These are phyloP conservation scores for Scomber scombrus DNA, from an alignment of 2,113 vertebrate genomes.

Conservation along the genomic window DNA sequence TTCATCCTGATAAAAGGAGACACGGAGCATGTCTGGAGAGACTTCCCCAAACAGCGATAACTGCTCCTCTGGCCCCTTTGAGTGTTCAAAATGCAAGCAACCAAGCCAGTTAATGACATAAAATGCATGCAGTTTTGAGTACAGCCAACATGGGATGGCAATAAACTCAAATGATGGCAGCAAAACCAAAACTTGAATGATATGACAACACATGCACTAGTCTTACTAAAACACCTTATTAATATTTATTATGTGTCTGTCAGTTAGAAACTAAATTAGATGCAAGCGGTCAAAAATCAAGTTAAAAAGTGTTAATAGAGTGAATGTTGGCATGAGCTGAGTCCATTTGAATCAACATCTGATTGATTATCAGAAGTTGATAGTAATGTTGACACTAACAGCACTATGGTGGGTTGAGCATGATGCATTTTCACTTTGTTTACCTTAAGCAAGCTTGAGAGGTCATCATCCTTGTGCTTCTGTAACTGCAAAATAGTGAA, in stretches of 20 bases:
- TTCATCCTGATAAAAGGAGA: conserved; percentile 91
- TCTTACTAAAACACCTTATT: background rate
- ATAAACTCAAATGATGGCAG: background rate
- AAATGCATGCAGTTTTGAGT: conserved; percentile 63
- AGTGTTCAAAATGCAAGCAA: conserved; percentile 75
- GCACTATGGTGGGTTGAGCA: background rate
- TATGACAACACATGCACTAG: conserved; percentile 9
- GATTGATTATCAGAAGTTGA: conserved; percentile 13
- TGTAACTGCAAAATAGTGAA: conserved; percentile 87
- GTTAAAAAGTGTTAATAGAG: conserved; percentile 6
- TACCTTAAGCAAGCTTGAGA: conserved; percentile 97
- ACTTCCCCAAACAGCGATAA: conserved; percentile 87
- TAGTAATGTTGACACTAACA: background rate
- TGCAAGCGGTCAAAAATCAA: conserved; percentile 11
- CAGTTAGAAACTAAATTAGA: conserved; percentile 4
- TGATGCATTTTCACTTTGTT: conserved; percentile 39
- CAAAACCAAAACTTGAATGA: no score
- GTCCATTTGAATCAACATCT: conserved; percentile 20
- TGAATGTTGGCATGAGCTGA: conserved; percentile 28
- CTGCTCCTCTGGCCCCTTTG: conserved; percentile 85
- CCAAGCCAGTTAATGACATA: conserved; percentile 73
- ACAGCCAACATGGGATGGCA: conserved; percentile 13
- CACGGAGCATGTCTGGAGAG: conserved; percentile 86
- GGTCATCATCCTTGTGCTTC: conserved; percentile 98
- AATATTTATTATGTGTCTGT: background rate